Conservation (phyloP, 2,113 vertebrate species). For the Neopipo cinnamomea region DNA sequence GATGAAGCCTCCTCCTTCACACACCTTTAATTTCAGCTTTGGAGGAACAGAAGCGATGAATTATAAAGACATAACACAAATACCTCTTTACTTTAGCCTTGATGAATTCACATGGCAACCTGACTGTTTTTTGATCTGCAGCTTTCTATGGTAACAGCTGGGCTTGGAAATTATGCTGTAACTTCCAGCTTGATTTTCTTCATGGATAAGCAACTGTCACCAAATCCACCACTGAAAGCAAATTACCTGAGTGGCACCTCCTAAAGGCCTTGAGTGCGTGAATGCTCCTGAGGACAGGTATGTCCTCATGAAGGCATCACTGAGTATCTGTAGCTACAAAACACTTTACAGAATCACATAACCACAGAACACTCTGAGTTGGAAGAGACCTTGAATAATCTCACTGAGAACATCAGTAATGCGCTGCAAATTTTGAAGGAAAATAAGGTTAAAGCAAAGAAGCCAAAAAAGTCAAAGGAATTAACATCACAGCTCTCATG, state of each 20-base stretch:
- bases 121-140: conserved; percentile 12
- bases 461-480: neutral
- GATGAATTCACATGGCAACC: neutral
- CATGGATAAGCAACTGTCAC: neutral
- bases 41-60: neutral
- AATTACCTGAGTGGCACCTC: neutral
- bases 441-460: neutral
- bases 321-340: neutral
- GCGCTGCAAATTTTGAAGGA: neutral
- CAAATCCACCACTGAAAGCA: neutral
- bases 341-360: neutral
- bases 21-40: neutral
- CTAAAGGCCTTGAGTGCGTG: neutral
- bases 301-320: neutral
- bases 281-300: neutral
- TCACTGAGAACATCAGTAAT: neutral
- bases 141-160: neutral
- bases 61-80: neutral
- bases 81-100: neutral
- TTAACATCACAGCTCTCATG: neutral
- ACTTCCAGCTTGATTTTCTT: neutral
- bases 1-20: neutral
- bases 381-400: neutral
- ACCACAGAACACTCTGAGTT: neutral
- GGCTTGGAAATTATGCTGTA: neutral